A percentile compares a stretch with the other conserved stretches of the same genome.
These are phyloP conservation scores for Rhynchotus rufescens DNA, from an alignment of 2,797 vertebrate genomes.

Conservation along the genomic window DNA sequence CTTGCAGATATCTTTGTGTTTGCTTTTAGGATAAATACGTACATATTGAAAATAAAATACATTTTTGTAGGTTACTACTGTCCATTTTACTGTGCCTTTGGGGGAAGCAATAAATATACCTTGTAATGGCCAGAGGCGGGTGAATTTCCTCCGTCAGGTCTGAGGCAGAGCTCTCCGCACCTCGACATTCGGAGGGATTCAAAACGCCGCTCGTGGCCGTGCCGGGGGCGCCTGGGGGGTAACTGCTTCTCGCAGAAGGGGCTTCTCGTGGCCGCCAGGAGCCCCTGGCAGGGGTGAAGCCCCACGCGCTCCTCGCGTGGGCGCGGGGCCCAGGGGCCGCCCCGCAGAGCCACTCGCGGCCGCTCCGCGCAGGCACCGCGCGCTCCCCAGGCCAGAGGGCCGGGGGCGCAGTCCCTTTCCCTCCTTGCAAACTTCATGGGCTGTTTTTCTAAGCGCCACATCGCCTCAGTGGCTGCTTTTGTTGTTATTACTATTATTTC, in stretches of 20 bases:
- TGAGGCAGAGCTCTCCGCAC: background rate
- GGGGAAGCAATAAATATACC: background rate
- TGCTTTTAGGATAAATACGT: background rate
- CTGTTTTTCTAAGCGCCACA: background rate
- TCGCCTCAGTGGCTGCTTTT: background rate
- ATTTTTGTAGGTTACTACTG: rapidly evolving
- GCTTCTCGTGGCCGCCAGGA: background rate
- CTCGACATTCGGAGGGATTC: too few relatives aligned
- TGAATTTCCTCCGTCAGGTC: background rate
- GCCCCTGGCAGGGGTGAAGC: rapidly evolving
- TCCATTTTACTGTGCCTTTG: background rate
- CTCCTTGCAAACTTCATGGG: background rate
- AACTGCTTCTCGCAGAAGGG: background rate
- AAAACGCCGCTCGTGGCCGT: background rate
- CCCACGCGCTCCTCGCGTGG: background rate
- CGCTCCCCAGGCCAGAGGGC: rapidly evolving
- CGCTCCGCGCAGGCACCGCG: too few relatives aligned
- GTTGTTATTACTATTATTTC: background rate
- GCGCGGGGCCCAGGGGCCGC: background rate
- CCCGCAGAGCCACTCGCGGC: too few relatives aligned
- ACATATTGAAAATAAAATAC: background rate
- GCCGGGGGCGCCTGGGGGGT: background rate
- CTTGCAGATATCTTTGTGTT: background rate
- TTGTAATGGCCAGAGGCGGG: background rate
- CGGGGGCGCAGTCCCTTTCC: background rate